Conservation (phyloP, 37 sponge, comb jelly and placozoan genomes). For the Ephydatia muelleri region DNA sequence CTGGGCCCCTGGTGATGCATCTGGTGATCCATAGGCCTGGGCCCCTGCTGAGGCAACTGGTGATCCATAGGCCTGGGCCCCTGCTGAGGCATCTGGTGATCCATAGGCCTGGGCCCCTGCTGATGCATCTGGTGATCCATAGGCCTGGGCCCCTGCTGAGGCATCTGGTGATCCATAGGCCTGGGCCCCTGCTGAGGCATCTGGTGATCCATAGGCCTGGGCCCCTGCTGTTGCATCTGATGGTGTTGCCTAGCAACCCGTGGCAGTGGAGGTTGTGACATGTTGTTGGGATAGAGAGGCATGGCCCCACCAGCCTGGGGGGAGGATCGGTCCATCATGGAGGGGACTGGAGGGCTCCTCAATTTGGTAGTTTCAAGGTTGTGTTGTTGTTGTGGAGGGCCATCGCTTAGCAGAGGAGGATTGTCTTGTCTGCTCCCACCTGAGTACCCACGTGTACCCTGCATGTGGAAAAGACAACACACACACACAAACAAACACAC, state of each 20-base stretch:
- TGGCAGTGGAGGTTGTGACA: background rate
- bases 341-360: background rate
- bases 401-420: background rate
- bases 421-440: background rate
- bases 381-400: background rate
- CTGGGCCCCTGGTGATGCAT: too few relatives aligned
- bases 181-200: too few relatives aligned
- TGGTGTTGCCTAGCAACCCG: background rate
- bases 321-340: background rate
- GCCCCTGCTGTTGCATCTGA: background rate
- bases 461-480: background rate
- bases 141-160: background rate
- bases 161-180: background rate
- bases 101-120: background rate
- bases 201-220: too few relatives aligned
- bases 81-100: background rate
- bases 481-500: background rate
- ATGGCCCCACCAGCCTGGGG: background rate
- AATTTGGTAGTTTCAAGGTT: background rate
- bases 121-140: too few relatives aligned
- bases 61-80: background rate
- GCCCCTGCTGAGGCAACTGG: too few relatives aligned
- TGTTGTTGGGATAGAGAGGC: background rate
- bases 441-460: background rate
- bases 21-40: background rate